phyloP scores from a whole-genome alignment of 1,140 invertebrate species.

The Hylaeus anthracinus region DNA sequence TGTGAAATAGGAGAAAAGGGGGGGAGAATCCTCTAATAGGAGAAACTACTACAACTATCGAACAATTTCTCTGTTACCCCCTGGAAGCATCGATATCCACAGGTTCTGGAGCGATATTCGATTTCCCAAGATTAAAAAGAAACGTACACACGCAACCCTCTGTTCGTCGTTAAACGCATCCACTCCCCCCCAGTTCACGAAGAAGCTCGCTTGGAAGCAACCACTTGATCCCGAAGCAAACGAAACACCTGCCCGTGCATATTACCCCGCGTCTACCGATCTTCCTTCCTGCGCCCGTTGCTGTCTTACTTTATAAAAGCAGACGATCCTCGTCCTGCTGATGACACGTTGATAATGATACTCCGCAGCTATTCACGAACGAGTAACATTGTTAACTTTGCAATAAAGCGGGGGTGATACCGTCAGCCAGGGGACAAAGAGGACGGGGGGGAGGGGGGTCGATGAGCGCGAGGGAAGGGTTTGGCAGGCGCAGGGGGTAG shows the following conservation, averaged over 20 bases:
- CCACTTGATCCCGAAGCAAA: not conserved
- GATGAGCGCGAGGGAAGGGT: not conserved
- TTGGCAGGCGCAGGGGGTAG: no score
- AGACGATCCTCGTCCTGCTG: constrained; percentile 62
- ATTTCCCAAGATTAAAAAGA: no score
- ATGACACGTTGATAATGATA: constrained; percentile 80
- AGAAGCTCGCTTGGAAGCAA: not conserved
- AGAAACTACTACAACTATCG: no score
- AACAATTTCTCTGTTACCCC: no score
- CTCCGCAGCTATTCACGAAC: constrained; percentile 75
- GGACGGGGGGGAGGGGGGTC: constrained; percentile 18
- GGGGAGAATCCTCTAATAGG: no score
- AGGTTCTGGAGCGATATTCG: no score
- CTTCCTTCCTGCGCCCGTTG: constrained; percentile 34
- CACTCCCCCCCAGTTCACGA: not conserved
- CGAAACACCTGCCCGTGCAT: constrained; percentile 26
- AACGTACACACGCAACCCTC: not conserved
- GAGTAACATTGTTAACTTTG: constrained; percentile 81
- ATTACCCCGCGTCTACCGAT: constrained; percentile 23
- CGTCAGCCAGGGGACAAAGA: constrained; percentile 32
- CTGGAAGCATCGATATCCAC: no score
- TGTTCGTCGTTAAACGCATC: not conserved
- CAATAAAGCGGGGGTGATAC: constrained; percentile 73
- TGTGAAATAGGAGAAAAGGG: no score
- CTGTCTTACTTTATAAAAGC: constrained; percentile 65